phyloP scores from a whole-genome alignment of 2,888 invertebrate species.

The Rhodophaea formosa region DNA sequence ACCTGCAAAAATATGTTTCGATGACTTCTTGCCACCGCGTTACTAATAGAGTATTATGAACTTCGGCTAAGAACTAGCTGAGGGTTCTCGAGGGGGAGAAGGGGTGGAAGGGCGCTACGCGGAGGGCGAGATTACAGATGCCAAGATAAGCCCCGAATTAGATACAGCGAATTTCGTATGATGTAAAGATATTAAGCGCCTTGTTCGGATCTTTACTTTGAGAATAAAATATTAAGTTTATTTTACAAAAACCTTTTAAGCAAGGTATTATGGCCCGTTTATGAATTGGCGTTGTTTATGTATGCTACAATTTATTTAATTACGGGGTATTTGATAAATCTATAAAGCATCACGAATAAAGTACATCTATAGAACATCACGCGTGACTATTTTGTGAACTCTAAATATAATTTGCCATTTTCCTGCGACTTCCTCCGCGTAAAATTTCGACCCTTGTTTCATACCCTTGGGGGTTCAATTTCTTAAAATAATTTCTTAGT shows the following conservation, averaged over 20 bases:
- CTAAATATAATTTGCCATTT: no score
- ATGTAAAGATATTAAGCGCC: constrained; percentile 71
- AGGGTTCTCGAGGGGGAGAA: constrained; percentile 45
- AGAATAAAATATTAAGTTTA: constrained; percentile 71
- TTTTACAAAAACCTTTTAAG: constrained; percentile 55
- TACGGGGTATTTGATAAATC: not conserved
- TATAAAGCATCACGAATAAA: not conserved
- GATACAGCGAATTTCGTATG: constrained; percentile 78
- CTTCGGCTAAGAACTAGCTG: constrained; percentile 64
- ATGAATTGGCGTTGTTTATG: constrained; percentile 27
- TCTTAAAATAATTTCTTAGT: no score
- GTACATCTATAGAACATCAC: no score
- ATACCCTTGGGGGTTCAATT: no score
- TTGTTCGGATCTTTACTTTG: constrained; percentile 59
- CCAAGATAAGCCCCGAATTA: constrained; percentile 78
- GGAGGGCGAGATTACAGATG: constrained; percentile 71
- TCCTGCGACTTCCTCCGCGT: no score
- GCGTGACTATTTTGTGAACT: no score
- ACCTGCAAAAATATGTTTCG: constrained; percentile 5
- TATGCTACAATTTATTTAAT: not conserved
- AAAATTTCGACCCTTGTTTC: no score
- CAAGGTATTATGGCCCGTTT: constrained; percentile 32
- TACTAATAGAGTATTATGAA: constrained; percentile 79
- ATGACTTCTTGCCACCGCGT: constrained; percentile 41
- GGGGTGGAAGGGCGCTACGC: constrained; percentile 23